A percentile compares a stretch with the other conserved stretches of the same genome.
Evolutionary conservation across 2,113 vertebrate genomes (phyloP).

Genomic region (Tympanuchus pallidicinctus): DNA sequence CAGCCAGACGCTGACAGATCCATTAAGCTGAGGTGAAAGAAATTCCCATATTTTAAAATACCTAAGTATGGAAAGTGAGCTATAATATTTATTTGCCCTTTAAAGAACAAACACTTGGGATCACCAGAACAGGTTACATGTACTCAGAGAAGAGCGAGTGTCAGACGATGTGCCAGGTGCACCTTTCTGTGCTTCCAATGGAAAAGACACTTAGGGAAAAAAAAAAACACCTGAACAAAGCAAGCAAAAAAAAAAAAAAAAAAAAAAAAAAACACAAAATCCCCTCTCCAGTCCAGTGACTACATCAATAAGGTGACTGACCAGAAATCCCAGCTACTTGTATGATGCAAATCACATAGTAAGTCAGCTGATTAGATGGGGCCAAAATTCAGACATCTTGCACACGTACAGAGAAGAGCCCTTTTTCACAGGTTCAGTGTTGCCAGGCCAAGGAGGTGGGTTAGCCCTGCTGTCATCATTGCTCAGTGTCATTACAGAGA

Average conservation of each 20-base stretch:
- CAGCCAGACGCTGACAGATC: not conserved
- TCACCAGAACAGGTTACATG: not conserved
- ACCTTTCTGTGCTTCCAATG: not conserved
- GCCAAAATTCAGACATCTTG: not conserved
- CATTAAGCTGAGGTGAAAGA: not conserved
- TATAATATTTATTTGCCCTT: not conserved
- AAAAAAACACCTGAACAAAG: not conserved
- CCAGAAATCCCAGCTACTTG: not conserved
- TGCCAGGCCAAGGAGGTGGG: not conserved
- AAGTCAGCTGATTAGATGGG: not conserved
- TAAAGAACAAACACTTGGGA: not conserved
- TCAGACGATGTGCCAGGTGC: not conserved
- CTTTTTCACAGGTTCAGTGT: not conserved
- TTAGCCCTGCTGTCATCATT: not conserved
- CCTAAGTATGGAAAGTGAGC: not conserved
- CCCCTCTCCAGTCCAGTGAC: rapidly evolving
- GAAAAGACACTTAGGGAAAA: not conserved
- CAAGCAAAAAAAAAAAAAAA: not conserved
- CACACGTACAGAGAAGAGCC: not conserved
- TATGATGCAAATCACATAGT: not conserved
- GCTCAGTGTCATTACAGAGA: not conserved
- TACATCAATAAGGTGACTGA: not conserved
- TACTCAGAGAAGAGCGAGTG: rapidly evolving
- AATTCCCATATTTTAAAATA: slow-evolving; percentile 5
- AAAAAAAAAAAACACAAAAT: not conserved